These are phyloP conservation scores for Ganaspis sp. DNA, from an alignment of 1,140 invertebrate genomes.

Conservation along the genomic window DNA sequence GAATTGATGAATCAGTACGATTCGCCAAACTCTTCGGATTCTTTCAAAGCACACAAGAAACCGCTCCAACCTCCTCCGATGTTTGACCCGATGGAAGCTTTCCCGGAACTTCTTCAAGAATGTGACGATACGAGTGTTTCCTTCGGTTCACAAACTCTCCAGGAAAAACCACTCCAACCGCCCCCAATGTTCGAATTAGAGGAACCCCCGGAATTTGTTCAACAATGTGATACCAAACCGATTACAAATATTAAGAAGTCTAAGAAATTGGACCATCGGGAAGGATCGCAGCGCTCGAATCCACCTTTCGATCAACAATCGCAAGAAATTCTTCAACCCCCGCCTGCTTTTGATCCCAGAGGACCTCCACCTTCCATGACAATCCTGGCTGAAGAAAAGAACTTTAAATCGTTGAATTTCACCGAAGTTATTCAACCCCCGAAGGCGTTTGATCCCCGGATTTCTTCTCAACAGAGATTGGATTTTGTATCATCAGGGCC, in stretches of 20 bases:
- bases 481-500: slow-evolving; percentile 5
- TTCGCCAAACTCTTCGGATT: not conserved
- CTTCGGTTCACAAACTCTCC: not conserved
- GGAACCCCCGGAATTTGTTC: slow-evolving; percentile 38
- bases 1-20: not conserved
- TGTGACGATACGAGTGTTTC: not conserved
- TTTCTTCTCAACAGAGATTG: slow-evolving; percentile 44
- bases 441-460: slow-evolving; percentile 57
- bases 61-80: not conserved
- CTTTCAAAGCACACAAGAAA: not conserved
- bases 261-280: not conserved
- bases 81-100: slow-evolving; percentile 9
- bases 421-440: too few relatives aligned
- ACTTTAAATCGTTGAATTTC: slow-evolving; percentile 36
- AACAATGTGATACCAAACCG: slow-evolving; percentile 21
- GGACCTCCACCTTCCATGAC: slow-evolving; percentile 11
- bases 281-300: not conserved
- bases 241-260: not conserved
- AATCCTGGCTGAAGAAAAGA: not conserved
- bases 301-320: not conserved
- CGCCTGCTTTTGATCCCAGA: slow-evolving; percentile 46
- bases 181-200: slow-evolving; percentile 44
- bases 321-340: slow-evolving; percentile 35
- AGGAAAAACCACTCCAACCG: slow-evolving; percentile 33
- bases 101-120: not conserved